Base-by-base conservation (phyloP, 2,888 invertebrate species). In the Drepana falcataria region DNA sequence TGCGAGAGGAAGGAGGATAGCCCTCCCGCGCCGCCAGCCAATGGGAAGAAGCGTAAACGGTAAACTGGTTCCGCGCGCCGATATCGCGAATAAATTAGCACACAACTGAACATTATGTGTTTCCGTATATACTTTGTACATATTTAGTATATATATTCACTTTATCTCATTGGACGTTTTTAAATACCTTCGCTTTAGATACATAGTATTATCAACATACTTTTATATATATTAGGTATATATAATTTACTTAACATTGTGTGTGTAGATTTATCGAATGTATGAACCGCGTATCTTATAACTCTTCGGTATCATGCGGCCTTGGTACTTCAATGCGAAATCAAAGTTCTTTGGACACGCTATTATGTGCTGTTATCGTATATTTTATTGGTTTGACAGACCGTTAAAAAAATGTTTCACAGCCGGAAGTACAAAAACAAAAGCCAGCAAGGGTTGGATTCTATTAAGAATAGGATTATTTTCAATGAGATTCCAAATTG, bases 1-100 rank as follows among this genome's bases (percentile, higher is more conserved):
- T 74, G 68, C 80, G 87, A 90, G 90, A 90, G 89, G 83, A 84
- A 75, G 85, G 89, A 90, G 90, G 88, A 87, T 87, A 85, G 87
- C 87, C 90, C 90, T 90, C 88, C 83, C 81, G 77, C 72, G 70
- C 69, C 69, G 71, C 63, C 72, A 69, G 76, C 90, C 90, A 91
- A 90, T 90, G 63, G 74, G 74, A 77, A 73, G 65, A 76, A 71
- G 79, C 77, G 76, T 77, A 79, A 75, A 72, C 78, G 58, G 67
- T 68, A 68, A 69, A 73, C 75, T 65, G 75, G 64, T 68, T 72
- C 74, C 72, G 64, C 71, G 71, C 69, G 68, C 67, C 77, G 73
- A 73, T 77, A 76, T 84, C 78, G 88, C 87, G 85, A 88, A 89
- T 89, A 85, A 77, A 84, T 87, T 87, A 81, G 81, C 86, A 75